phyloP scores from a whole-genome alignment of 2,888 invertebrate species.

The Steromphala cineraria region DNA sequence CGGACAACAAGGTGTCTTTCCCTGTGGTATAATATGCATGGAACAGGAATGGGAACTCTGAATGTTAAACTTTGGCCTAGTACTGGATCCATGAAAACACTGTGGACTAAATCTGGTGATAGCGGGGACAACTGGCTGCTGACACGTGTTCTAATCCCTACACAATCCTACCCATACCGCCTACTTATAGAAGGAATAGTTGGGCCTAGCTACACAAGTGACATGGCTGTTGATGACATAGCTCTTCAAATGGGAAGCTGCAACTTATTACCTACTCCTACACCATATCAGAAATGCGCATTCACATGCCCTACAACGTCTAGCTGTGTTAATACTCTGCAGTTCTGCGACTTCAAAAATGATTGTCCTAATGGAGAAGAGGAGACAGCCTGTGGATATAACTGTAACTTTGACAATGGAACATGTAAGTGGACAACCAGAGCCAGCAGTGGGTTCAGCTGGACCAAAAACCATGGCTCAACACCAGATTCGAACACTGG shows the following conservation, averaged over 20 bases:
- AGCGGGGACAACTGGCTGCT: slow-evolving; percentile 59
- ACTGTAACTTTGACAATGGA: slow-evolving; percentile 68
- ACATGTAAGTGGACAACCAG: slow-evolving; percentile 61
- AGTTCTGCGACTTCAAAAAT: slow-evolving; percentile 63
- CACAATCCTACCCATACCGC: slow-evolving; percentile 42
- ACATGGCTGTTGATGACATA: slow-evolving; percentile 68
- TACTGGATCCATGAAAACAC: slow-evolving; percentile 1
- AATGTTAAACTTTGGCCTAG: slow-evolving; percentile 47
- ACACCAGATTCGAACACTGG: slow-evolving; percentile 58
- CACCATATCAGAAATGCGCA: slow-evolving; percentile 48
- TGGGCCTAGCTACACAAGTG: slow-evolving; percentile 50
- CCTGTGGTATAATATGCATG: slow-evolving; percentile 70
- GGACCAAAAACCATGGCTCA: slow-evolving; percentile 56
- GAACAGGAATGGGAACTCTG: slow-evolving; percentile 52
- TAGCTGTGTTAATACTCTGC: slow-evolving; percentile 45
- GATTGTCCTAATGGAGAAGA: slow-evolving; percentile 65
- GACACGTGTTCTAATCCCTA: slow-evolving; percentile 22
- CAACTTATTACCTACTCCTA: slow-evolving; percentile 41
- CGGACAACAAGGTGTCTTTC: slow-evolving; percentile 58
- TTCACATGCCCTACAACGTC: slow-evolving; percentile 45
- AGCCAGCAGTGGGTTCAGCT: slow-evolving; percentile 47
- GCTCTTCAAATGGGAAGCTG: slow-evolving; percentile 57
- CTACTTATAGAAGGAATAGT: slow-evolving; percentile 60
- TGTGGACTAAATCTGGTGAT: slow-evolving; percentile 39
- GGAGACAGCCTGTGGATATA: slow-evolving; percentile 65